A percentile compares a stretch with the other conserved stretches of the same genome.
These are phyloP conservation scores for Paramuricea clavata DNA, from an alignment of 92 coral and sea anemone genomes.

Conservation along the genomic window DNA sequence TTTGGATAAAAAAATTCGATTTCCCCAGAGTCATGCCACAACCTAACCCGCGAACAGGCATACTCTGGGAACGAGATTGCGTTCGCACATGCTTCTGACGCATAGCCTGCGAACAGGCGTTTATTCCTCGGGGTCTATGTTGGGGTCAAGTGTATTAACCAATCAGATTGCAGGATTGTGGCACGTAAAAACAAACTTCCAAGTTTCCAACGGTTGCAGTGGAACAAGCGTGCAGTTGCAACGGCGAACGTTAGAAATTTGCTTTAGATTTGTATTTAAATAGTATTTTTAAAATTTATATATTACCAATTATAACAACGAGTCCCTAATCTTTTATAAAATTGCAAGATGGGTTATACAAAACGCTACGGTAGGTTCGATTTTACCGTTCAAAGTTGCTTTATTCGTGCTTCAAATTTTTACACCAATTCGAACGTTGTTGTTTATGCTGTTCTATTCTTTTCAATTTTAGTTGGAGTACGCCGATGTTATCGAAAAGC, in stretches of 20 bases:
- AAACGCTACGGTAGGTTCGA: conserved; percentile 33
- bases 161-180: conserved; percentile 37
- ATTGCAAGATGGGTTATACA: conserved; percentile 8
- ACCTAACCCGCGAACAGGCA: too few relatives aligned
- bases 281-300: conserved; percentile 5
- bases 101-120: too few relatives aligned
- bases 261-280: neutral
- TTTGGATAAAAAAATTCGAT: too few relatives aligned
- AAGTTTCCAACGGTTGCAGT: conserved; percentile 27
- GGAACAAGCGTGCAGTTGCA: neutral
- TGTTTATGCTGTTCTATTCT: conserved; percentile 34
- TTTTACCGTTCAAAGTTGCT: neutral
- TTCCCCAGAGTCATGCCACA: too few relatives aligned
- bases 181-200: conserved; percentile 51
- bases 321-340: conserved; percentile 2
- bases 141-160: conserved; percentile 16
- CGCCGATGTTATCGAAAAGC: conserved; percentile 66
- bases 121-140: too few relatives aligned
- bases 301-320: neutral
- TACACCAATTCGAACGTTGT: conserved; percentile 27
- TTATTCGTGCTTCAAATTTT: neutral
- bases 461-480: conserved; percentile 73
- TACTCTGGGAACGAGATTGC: too few relatives aligned
- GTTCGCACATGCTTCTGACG: too few relatives aligned
- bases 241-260: neutral